Percentiles rank a stretch among this genome's conserved stretches.
Conservation (phyloP, 2,113 vertebrate species). For the Axis porcinus region DNA sequence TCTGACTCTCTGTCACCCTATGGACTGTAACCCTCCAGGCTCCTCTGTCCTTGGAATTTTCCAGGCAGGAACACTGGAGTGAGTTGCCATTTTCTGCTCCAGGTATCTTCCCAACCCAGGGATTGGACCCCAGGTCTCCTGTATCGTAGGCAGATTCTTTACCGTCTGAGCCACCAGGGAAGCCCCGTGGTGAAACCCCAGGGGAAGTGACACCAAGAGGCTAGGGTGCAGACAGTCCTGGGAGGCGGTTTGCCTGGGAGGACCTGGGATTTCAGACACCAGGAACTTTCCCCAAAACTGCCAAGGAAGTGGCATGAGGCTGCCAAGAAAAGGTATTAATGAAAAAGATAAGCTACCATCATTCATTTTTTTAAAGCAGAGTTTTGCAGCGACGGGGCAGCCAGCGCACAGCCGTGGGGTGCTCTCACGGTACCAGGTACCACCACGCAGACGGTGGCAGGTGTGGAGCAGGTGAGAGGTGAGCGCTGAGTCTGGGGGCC, state of each 20-base stretch:
- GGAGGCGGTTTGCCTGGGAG: not conserved
- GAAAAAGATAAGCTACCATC: fast-evolving
- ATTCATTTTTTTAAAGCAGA: not conserved
- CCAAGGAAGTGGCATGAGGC: not conserved
- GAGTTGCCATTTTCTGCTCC: not conserved
- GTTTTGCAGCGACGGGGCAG: not conserved
- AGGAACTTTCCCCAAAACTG: not conserved
- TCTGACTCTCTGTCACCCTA: not conserved
- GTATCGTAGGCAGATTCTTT: not conserved
- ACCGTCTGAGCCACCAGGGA: not conserved
- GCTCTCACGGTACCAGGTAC: fast-evolving
- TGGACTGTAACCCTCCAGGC: not conserved
- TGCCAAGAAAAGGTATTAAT: not conserved
- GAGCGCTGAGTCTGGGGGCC: not conserved
- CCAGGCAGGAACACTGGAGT: not conserved
- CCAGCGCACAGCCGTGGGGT: fast-evolving
- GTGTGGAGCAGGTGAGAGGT: not conserved
- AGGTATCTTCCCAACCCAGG: not conserved
- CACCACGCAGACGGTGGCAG: fast-evolving
- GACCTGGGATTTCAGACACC: not conserved
- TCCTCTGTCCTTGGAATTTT: not conserved
- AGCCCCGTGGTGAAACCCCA: not conserved
- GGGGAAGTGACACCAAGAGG: not conserved
- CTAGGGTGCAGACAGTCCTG: not conserved
- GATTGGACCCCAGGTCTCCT: not conserved